Conservation (phyloP, 64 coral and sea anemone species). For the Dendronephthya gigantea region DNA sequence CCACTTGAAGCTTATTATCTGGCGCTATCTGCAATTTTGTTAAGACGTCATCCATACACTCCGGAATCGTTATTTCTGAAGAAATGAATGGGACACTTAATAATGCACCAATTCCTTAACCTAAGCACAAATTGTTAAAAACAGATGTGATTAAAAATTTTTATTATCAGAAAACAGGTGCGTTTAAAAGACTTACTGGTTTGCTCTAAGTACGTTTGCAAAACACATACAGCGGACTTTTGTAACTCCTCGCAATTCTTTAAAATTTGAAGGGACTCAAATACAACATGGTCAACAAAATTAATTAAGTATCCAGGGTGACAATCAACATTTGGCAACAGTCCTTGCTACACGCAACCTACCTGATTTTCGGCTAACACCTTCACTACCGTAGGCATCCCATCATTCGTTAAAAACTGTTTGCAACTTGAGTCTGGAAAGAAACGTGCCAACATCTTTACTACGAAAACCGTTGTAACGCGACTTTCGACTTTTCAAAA, state of each 20-base stretch:
- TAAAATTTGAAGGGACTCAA: not conserved
- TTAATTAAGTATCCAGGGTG: not conserved
- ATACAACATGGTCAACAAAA: not conserved
- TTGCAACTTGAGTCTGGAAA: not conserved
- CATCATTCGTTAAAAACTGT: not conserved
- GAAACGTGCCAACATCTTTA: not conserved
- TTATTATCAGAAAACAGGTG: not conserved
- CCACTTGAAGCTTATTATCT: not conserved
- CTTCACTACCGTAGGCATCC: not conserved
- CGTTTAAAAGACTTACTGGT: not conserved
- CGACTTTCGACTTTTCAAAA: too few relatives aligned
- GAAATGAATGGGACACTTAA: not conserved
- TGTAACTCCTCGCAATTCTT: conserved; percentile 3
- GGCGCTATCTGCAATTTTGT: not conserved
- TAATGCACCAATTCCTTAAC: not conserved
- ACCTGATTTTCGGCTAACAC: conserved; percentile 5
- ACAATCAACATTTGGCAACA: not conserved
- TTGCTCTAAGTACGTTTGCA: not conserved
- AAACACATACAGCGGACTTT: not conserved
- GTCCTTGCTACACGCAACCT: not conserved
- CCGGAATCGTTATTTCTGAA: not conserved
- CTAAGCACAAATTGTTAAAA: not conserved
- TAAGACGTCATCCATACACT: not conserved
- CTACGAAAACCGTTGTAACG: not conserved
- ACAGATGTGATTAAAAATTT: not conserved